Evolutionary conservation across 1,140 invertebrate species (phyloP), one percentile per base, ranked within the genome.

Genomic region (Daktulosphaira vitifoliae): DNA sequence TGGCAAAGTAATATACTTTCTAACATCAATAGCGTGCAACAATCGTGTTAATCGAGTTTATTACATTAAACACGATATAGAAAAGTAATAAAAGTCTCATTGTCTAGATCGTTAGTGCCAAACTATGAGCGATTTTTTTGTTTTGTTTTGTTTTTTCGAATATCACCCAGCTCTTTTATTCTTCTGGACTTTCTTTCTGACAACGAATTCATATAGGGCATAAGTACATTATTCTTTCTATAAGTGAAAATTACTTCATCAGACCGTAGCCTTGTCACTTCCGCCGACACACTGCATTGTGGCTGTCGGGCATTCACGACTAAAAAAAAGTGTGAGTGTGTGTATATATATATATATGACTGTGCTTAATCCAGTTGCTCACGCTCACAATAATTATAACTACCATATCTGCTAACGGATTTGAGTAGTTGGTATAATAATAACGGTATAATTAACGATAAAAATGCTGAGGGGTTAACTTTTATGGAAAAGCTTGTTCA

Each of bases 1-100:
- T n/a, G n/a, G n/a, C 11, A 33, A 11, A 33, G 29, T 33, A 33
- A 4, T 44, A 4, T 46, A 62, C 56, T 62, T 62, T 62, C 56
- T 62, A 62, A 46, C 20, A 39, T 62, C 42, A 62, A 39, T 62
- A 48, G 42, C 56, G 56, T 39, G 56, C 56, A 48, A 62, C 56
- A 48, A 33, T 62, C 56, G 56, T 62, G 56, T 62, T 62, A 48
- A 62, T 62, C 42, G 39, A 16, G 25, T 44, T 42, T 62, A 33
- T 62, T 62, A 62, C 46, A 46, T 62, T 46, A 48, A 29, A 25
- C 16, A 20, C 15, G 8, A 23, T 51, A 52, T 38, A 38, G 51
- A 37, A 20, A 53, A 53, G 39, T 39, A 56, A 56, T 44, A 56
- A 46, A 44, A 44, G 39, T 16, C 29, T 39, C 22, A 48, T 62